Conservation (phyloP, 2,797 vertebrate genomes). For the Sebastes goodei region DNA sequence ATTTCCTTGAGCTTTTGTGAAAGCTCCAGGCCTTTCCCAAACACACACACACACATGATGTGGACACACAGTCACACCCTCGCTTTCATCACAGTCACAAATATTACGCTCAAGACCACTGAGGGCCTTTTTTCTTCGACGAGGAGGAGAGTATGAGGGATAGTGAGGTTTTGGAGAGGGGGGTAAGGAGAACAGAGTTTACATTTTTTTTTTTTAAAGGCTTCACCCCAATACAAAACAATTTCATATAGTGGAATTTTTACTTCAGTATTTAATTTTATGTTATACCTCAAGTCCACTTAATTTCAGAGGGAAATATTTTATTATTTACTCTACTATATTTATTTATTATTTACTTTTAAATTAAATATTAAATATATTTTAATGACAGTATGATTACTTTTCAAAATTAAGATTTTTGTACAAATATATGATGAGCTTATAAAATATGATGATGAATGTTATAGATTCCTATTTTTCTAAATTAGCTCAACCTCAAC, state of each 20-base stretch:
- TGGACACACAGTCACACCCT: conserved; percentile 35
- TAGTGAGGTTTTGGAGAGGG: background rate
- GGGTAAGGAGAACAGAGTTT: background rate
- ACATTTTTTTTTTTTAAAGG: background rate
- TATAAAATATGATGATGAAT: background rate
- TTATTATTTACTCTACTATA: background rate
- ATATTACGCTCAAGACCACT: conserved; percentile 4
- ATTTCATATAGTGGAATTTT: background rate
- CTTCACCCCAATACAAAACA: background rate
- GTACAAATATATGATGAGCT: background rate
- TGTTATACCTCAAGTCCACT: background rate
- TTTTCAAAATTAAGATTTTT: background rate
- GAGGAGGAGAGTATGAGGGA: background rate
- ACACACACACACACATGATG: conserved; percentile 38
- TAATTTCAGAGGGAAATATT: background rate
- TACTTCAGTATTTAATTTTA: background rate
- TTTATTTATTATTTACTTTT: too few species aligned
- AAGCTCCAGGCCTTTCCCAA: conserved; percentile 32
- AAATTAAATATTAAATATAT: background rate
- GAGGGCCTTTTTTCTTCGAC: background rate
- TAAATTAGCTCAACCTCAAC: background rate
- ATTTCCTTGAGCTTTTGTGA: conserved; percentile 64
- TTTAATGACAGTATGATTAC: background rate
- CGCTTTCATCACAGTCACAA: conserved; percentile 36
- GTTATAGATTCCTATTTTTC: background rate